Conservation (phyloP, 2,797 vertebrate species). For the Coregonus ussuriensis region DNA sequence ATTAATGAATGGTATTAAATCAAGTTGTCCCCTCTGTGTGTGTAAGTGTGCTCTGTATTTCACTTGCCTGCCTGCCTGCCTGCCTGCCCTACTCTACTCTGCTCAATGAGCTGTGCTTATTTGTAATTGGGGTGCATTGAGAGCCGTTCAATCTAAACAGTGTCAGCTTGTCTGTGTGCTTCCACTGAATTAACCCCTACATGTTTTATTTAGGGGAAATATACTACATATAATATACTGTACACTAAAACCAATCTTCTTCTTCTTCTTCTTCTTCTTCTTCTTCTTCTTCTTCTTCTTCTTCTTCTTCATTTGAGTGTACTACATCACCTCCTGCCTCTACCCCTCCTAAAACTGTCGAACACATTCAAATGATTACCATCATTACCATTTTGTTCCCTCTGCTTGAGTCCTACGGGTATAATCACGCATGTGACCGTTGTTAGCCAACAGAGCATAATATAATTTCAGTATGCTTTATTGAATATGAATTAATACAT, state of each 20-base stretch:
- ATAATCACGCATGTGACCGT: background rate
- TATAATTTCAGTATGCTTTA: background rate
- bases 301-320: no score
- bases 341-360: background rate
- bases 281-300: no score
- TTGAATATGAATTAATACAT: background rate
- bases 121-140: slow-evolving; percentile 22
- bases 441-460: background rate
- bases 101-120: slow-evolving; percentile 40
- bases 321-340: no score
- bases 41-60: background rate
- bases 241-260: no score
- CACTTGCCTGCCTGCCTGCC: background rate
- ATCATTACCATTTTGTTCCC: background rate
- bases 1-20: background rate
- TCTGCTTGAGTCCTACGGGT: background rate
- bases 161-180: slow-evolving; percentile 13
- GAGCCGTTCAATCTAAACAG: slow-evolving; percentile 35
- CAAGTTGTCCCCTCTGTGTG: background rate
- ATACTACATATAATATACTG: no score
- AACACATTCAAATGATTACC: background rate
- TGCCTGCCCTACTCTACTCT: background rate
- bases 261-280: no score
- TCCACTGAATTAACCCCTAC: background rate
- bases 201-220: no score